Conservation (phyloP, 2,113 vertebrate genomes). For the Otis tarda region DNA sequence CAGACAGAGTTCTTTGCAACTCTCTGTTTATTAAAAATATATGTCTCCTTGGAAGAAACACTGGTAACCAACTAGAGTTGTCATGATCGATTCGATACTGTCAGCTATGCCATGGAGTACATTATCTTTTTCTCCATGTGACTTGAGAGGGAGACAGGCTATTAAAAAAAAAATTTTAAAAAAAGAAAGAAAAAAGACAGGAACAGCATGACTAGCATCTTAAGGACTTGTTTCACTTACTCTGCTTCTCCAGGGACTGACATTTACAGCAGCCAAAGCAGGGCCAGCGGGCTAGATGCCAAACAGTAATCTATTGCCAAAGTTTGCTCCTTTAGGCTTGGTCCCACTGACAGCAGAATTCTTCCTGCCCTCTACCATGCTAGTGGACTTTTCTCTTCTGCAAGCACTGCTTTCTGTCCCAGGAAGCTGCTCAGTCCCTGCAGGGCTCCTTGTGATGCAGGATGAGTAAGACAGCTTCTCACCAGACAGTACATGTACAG, state of each 20-base stretch:
- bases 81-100: slow-evolving; percentile 60
- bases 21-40: slow-evolving; percentile 86
- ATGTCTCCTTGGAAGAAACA: slow-evolving; percentile 84
- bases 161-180: background rate
- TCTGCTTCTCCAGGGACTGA: background rate
- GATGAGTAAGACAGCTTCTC: background rate
- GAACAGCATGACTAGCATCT: background rate
- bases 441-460: background rate
- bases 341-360: background rate
- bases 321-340: background rate
- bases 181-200: background rate
- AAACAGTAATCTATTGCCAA: background rate
- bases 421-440: background rate
- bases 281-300: background rate
- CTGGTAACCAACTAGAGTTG: slow-evolving; percentile 73
- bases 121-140: slow-evolving; percentile 56
- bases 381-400: background rate
- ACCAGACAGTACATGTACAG: background rate
- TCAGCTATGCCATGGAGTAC: slow-evolving; percentile 64
- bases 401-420: background rate
- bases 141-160: slow-evolving; percentile 56
- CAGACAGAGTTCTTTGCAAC: slow-evolving; percentile 78
- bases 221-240: background rate
- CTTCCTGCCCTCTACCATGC: background rate
- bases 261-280: background rate